Percentiles rank a stretch among this genome's conserved stretches.
Conservation (phyloP, 2,888 invertebrate genomes). For the Leptura quadrifasciata region DNA sequence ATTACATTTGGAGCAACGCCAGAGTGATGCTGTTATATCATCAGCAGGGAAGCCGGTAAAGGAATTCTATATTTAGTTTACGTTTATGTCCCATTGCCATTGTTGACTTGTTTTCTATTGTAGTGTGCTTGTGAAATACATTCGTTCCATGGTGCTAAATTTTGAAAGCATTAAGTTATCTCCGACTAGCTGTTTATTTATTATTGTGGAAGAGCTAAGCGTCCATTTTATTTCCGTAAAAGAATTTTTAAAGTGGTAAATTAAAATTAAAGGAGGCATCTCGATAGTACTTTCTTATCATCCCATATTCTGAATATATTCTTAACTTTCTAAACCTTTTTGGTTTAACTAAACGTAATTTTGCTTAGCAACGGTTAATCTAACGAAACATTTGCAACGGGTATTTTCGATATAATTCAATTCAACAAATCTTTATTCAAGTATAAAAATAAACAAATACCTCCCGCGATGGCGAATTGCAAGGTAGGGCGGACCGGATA, state of each 20-base stretch:
- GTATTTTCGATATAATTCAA: no score
- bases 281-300: no score
- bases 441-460: no score
- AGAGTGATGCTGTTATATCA: constrained; percentile 36
- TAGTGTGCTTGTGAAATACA: constrained; percentile 6
- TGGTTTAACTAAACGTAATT: no score
- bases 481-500: no score
- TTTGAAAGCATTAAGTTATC: constrained; percentile 28
- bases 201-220: constrained; percentile 2
- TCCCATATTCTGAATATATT: no score
- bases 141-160: constrained; percentile 23
- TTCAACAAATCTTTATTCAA: no score
- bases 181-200: constrained; percentile 28
- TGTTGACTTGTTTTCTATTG: constrained; percentile 28
- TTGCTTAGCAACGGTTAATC: no score
- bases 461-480: no score
- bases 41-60: constrained; percentile 28
- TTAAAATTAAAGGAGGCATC: no score
- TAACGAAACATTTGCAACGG: no score
- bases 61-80: constrained; percentile 37
- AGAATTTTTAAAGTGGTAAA: not conserved
- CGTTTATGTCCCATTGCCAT: constrained; percentile 22
- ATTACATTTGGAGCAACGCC: constrained; percentile 33
- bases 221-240: not conserved
- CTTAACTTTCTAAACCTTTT: no score